Evolutionary conservation across 2,113 vertebrate species (phyloP), one percentile per base, ranked within the genome.

Genomic region (Myrmophylax atrothorax): DNA sequence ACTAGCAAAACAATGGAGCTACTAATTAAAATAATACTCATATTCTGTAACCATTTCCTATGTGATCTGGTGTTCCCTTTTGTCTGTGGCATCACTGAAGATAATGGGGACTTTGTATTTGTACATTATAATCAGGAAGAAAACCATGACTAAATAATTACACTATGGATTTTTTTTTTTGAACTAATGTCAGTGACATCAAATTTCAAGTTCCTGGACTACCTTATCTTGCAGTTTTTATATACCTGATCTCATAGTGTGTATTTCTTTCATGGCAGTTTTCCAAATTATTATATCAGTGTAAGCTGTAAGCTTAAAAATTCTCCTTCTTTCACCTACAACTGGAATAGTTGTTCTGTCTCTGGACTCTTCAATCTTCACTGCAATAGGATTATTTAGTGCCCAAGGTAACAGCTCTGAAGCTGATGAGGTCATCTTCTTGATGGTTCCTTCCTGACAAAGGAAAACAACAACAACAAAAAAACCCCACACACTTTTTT

Each of bases 81-180:
- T 60, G 38, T 56, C 33, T 56, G 19, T 24, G 31, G 20, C 33
- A 52, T 42, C 24, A 47, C 2, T 67, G 35, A 81, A 63, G 17
- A 40, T 16, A 63, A 86, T 3, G n/a, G 11, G 22, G 4, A 72
- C 16, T 33, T 62, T 5, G 19, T 78, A 28, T 44, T 11, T 0
- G 0, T 38, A 29, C 4, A 12, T 22, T 56, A 42, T 6, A 60
- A 55, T 31, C 0, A 1, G 52, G 4, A 81, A 74, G 44, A 33
- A 52, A 42, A 73, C 6, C 25, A 86, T 14, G 8, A 84, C 16
- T 10, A 3, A 8, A 28, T 56, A 69, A 79, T 3, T 90, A 42
- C 44, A 75, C 29, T 4, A 78, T 18, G 24, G 44, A 64, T 87
- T 84, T 78, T 74, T 63, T 67, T 92, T 92, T 85, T 58, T 89